These are phyloP conservation scores for Anisognathus igniventris DNA, from an alignment of 2,797 vertebrate genomes.

Conservation along the genomic window DNA sequence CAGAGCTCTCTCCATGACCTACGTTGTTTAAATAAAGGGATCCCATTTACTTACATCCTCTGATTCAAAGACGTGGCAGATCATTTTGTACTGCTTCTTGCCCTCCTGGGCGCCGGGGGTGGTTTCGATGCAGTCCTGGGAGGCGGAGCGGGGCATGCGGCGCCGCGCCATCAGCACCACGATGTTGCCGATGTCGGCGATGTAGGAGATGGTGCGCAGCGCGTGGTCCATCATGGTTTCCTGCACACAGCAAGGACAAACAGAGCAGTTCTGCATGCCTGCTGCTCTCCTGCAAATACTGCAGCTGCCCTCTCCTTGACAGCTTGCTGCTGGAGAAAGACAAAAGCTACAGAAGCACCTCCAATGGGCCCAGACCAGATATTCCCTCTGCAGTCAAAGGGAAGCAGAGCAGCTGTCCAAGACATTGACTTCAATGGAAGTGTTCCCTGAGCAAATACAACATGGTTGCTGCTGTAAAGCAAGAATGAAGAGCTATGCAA, in stretches of 20 bases:
- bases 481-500: background rate
- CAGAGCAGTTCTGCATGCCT: background rate
- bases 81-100: conserved; percentile 99
- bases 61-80: conserved; percentile 97
- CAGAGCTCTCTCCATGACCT: background rate
- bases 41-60: conserved; percentile 89
- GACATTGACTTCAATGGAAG: background rate
- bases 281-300: background rate
- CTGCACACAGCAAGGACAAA: conserved; percentile 63
- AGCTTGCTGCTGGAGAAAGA: background rate
- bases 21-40: accelerated
- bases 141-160: conserved; percentile 92
- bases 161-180: conserved; percentile 97
- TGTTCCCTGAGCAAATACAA: background rate
- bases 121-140: conserved; percentile 98
- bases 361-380: accelerated
- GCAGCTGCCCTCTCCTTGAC: background rate
- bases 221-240: conserved; percentile 99
- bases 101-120: conserved; percentile 91
- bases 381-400: accelerated
- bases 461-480: background rate
- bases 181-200: conserved; percentile 96
- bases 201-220: conserved; percentile 96
- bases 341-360: background rate
- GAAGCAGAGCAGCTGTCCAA: background rate